These are phyloP conservation scores for Paramisgurnus dabryanus DNA, from an alignment of 2,113 vertebrate genomes.

Conservation along the genomic window DNA sequence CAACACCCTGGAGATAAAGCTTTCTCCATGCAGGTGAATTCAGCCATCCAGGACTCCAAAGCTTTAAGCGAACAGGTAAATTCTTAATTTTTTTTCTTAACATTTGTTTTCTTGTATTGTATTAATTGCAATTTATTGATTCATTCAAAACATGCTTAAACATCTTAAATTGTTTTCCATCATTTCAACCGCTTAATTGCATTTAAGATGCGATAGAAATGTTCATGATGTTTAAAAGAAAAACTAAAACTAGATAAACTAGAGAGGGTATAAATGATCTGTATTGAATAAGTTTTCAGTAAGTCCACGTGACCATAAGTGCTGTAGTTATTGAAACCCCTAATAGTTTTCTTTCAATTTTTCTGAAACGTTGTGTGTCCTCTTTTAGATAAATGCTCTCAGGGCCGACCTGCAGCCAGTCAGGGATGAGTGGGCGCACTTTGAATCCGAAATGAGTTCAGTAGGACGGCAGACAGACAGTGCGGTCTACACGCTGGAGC, in stretches of 20 bases:
- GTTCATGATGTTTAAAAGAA: too few relatives aligned
- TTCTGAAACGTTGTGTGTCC: conserved; percentile 16
- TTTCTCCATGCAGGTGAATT: conserved; percentile 57
- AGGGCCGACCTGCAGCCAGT: conserved; percentile 63
- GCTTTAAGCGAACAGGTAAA: conserved; percentile 77
- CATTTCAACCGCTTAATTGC: too few relatives aligned
- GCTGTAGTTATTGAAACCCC: too few relatives aligned
- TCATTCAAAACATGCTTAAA: too few relatives aligned
- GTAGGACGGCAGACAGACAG: conserved; percentile 66
- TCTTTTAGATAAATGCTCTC: conserved; percentile 67
- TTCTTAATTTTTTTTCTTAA: too few relatives aligned
- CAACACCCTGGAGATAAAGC: conserved; percentile 47
- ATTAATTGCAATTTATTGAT: background rate
- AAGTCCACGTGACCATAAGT: too few relatives aligned
- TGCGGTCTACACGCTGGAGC: conserved; percentile 71
- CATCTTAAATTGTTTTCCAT: too few relatives aligned
- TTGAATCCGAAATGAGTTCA: conserved; percentile 70
- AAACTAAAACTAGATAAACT: too few relatives aligned
- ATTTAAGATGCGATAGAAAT: too few relatives aligned
- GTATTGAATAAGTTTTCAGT: too few relatives aligned
- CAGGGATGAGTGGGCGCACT: conserved; percentile 72
- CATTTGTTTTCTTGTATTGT: background rate
- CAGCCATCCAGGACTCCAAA: conserved; percentile 63
- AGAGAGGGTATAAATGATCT: too few relatives aligned
- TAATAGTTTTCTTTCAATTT: too few relatives aligned